These are phyloP conservation scores for Procambarus clarkii DNA, from an alignment of 1,140 invertebrate species.

Conservation along the genomic window DNA sequence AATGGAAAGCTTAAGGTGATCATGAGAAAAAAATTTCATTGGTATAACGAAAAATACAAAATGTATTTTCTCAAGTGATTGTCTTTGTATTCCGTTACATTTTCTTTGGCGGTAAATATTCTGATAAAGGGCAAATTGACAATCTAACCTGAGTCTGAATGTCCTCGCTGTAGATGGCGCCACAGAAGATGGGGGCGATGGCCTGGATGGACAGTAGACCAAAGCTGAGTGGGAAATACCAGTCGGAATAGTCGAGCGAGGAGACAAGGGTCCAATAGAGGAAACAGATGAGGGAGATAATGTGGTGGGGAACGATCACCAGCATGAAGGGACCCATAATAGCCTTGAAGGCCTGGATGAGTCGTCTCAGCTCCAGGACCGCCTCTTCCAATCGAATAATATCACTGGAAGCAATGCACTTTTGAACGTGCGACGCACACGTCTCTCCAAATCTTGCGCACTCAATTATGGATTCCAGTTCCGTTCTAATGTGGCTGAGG, in stretches of 20 bases:
- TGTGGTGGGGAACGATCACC: slow-evolving; percentile 71
- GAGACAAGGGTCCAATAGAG: slow-evolving; percentile 72
- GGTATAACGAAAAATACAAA: too few relatives aligned
- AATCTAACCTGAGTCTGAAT: slow-evolving; percentile 60
- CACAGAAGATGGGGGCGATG: slow-evolving; percentile 70
- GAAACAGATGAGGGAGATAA: slow-evolving; percentile 72
- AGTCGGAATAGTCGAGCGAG: slow-evolving; percentile 69
- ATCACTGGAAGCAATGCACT: slow-evolving; percentile 68
- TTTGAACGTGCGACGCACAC: slow-evolving; percentile 53
- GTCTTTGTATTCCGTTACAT: too few relatives aligned
- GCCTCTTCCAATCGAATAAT: slow-evolving; percentile 68
- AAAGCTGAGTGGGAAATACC: slow-evolving; percentile 72
- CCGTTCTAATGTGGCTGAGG: slow-evolving; percentile 55
- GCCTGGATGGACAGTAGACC: slow-evolving; percentile 70
- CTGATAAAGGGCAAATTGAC: too few relatives aligned
- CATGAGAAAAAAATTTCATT: too few relatives aligned
- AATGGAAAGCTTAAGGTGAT: too few relatives aligned
- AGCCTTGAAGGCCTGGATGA: slow-evolving; percentile 66
- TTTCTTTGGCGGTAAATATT: too few relatives aligned
- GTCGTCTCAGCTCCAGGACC: slow-evolving; percentile 62
- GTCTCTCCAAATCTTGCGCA: slow-evolving; percentile 54
- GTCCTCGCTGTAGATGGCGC: slow-evolving; percentile 72
- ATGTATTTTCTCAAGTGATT: too few relatives aligned
- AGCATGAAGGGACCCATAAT: slow-evolving; percentile 70
- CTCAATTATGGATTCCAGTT: slow-evolving; percentile 70